Conservation (phyloP, 2,113 vertebrate species). For the Silurus glanis region DNA sequence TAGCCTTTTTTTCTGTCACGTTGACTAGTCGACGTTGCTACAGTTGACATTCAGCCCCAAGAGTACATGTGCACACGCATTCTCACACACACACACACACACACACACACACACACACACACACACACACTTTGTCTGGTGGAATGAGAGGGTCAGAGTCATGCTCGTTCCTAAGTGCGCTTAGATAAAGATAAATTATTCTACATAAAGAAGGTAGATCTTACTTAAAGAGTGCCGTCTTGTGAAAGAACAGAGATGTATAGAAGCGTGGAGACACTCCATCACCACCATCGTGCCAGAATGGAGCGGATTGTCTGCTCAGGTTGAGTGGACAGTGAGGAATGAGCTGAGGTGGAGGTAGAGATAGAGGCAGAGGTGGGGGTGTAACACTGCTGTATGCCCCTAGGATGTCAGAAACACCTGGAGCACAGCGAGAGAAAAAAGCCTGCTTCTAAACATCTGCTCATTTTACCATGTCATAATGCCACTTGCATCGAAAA, state of each 20-base stretch:
- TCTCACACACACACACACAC: neutral
- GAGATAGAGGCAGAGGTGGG: constrained; percentile 42
- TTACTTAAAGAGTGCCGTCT: constrained; percentile 29
- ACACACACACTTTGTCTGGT: neutral
- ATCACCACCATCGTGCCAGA: constrained; percentile 1
- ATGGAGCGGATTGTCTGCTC: constrained; percentile 44
- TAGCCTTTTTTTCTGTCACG: neutral
- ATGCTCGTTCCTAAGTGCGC: neutral
- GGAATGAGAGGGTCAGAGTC: neutral
- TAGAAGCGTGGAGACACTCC: constrained; percentile 22
- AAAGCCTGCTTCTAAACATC: neutral
- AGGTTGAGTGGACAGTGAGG: constrained; percentile 48
- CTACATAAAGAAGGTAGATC: constrained; percentile 30
- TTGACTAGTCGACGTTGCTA: neutral
- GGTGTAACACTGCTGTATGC: constrained; percentile 15
- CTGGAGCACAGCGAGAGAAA: neutral
- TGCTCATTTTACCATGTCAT: neutral
- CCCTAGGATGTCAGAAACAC: constrained; percentile 43
- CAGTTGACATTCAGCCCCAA: neutral
- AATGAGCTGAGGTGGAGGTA: constrained; percentile 41
- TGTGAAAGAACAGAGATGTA: constrained; percentile 32
- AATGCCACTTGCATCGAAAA: neutral
- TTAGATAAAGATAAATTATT: constrained; percentile 16
- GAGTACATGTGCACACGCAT: neutral
- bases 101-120: neutral